Base-by-base conservation (phyloP, 2,888 invertebrate species). In the Lordiphosa fenestrarum region DNA sequence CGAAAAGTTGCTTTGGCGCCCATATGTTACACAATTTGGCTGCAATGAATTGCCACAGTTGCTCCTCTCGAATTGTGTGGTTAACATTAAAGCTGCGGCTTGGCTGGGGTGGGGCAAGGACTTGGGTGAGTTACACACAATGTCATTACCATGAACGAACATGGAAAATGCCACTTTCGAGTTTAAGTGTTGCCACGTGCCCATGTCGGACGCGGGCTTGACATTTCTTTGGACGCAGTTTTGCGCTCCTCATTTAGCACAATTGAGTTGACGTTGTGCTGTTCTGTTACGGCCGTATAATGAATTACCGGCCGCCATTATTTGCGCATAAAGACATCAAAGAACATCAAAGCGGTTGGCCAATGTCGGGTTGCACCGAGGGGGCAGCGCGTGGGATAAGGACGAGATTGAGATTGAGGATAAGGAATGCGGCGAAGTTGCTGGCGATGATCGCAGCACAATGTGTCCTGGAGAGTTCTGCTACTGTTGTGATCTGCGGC, bases 161-260 rank as follows among this genome's bases (percentile, higher is more conserved):
- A 73, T 73, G 51, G 35, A 80, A 73, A 63, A 60, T 64, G 56
- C 40, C 70, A 80, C 81, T 75, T 70, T 63, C 12, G 46, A 37
- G 55, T 35, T 53, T 69, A 75, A 75, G 75, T 75, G 75, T 69
- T 48, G 73, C 36, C 75, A 75, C 75, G 75, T 76, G 74, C 35
- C 56, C 30, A 23, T 9, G 9, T 13, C 38, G 40, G 41, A 49
- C 49, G 51, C 60, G 60, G 48, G 40, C 36, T 57, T 53, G 53
- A 41, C 53, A 48, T 59, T 58, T 68, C 46, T 53, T 47, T 56
- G 41, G 30, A 55, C 23, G 25, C 13, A 46, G 63, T 19, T 33
- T 33, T 40, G 52, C 39, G 30, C 37, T 35, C 49, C 48, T 58
- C 40, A 46, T 53, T 58, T 47, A 50, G 33, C 38, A 50, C 52